Base-by-base conservation (phyloP, 2,113 vertebrate genomes). In the Vicugna pacos region DNA sequence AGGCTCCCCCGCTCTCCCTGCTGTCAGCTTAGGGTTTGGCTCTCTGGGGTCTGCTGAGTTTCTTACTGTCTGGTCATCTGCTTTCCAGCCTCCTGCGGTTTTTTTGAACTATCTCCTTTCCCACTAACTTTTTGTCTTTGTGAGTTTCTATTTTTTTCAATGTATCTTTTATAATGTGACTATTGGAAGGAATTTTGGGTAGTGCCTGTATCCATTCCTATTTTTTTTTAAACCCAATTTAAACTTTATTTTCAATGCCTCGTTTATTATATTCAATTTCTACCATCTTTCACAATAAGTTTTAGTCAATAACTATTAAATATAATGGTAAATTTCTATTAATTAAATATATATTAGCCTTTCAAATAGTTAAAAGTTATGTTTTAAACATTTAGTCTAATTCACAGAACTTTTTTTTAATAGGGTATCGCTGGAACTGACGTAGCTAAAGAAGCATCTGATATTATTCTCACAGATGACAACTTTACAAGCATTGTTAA, bases 401-500 rank as follows among this genome's bases (percentile, higher is more conserved):
- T 94, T 95, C 79, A 70, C 88, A 65, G 79, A 54, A 54, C 56
- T 82, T 96, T 97, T 96, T 97, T 89, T 95, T 97, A 86, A 94
- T 96, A 99, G 99, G 99, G 99, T 90, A 99, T 99, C 95, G 99
- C 99, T 92, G 99, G 99, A 97, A 99, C 99, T 80, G 99, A 99
- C 5, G 99, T 99, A 83, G 99, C 99, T 97, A 99, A 99, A 98
- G 99, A 99, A 98, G 99, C 99, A 1, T 99, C 99, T 17, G 99
- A 99, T 98, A 99, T 99, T 98, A 99, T 99, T 96, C 99, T 99
- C 94, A 99, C 99, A 1, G 99, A 99, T 26, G 99, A 99, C 98
- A 99, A 99, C 98, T 99, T 99, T 97, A 99, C 99, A 96, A 99
- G 99, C 98, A 99, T 99, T 60, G 99, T 99, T 95, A 99, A 99